These are phyloP conservation scores for Haliclystus octoradiatus DNA, from an alignment of 30 jellyfish, hydroid and myxozoan species.

Conservation along the genomic window DNA sequence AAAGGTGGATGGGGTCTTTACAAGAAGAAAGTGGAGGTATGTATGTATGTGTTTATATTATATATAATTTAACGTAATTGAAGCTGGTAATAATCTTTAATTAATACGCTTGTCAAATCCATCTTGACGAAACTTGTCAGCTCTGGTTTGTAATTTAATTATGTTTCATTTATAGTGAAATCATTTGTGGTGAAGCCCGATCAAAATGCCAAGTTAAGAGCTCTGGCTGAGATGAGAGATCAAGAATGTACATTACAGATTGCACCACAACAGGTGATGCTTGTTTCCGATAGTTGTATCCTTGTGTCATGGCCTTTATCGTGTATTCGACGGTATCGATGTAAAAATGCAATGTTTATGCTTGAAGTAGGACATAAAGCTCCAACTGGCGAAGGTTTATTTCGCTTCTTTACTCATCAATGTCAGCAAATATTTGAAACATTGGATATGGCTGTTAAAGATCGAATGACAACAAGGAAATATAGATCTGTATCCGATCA, in stretches of 20 bases:
- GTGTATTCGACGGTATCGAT: conserved; percentile 80
- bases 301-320: conserved; percentile 63
- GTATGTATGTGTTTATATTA: background rate
- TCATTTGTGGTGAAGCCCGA: conserved; percentile 33
- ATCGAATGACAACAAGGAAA: conserved; percentile 33
- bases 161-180: conserved; percentile 13
- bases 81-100: too few species aligned
- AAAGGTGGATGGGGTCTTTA: conserved; percentile 39
- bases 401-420: conserved; percentile 50
- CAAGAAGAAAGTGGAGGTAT: conserved; percentile 41
- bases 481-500: background rate
- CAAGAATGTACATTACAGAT: conserved; percentile 33
- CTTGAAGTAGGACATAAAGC: conserved; percentile 92
- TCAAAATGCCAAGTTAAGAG: conserved; percentile 13
- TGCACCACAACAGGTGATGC: conserved; percentile 18
- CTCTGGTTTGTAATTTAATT: too few species aligned
- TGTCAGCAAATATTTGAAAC: conserved; percentile 59
- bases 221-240: conserved; percentile 14
- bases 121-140: too few species aligned
- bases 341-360: conserved; percentile 48
- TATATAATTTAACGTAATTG: too few species aligned
- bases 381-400: conserved; percentile 82
- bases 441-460: conserved; percentile 47
- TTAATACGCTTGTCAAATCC: too few species aligned
- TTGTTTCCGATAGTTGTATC: conserved; percentile 10